Evolutionary conservation across 2,797 vertebrate genomes (phyloP).

Genomic region (Cossypha heuglini): DNA sequence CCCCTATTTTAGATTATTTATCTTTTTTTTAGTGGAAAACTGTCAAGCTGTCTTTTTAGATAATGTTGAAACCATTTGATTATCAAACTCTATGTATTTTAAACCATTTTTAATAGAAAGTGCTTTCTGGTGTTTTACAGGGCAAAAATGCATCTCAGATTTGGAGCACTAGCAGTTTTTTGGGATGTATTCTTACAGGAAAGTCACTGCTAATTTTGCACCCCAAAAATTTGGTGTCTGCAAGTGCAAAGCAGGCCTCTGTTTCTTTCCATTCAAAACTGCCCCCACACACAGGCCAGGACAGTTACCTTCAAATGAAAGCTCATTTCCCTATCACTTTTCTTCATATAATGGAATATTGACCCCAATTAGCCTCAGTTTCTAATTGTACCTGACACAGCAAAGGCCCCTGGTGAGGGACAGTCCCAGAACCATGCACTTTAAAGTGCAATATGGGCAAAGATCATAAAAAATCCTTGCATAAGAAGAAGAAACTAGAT

Average conservation of each 20-base stretch:
- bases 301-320: background rate
- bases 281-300: background rate
- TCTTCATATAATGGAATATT: background rate
- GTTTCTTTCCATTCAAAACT: background rate
- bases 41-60: background rate
- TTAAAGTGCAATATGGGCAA: background rate
- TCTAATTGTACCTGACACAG: conserved; percentile 7
- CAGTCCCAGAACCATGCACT: background rate
- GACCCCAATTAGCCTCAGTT: background rate
- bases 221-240: background rate
- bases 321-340: background rate
- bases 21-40: background rate
- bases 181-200: background rate
- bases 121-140: background rate
- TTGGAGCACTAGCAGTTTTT: background rate
- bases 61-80: background rate
- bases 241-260: background rate
- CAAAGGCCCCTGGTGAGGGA: background rate
- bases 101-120: rapidly evolving
- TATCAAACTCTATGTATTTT: background rate
- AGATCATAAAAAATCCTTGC: background rate
- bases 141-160: background rate
- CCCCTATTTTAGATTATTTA: background rate
- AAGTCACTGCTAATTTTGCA: background rate
- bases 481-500: background rate